Evolutionary conservation across 2,113 vertebrate species (phyloP), one percentile per base, ranked within the genome.

Genomic region (Capreolus pygargus): DNA sequence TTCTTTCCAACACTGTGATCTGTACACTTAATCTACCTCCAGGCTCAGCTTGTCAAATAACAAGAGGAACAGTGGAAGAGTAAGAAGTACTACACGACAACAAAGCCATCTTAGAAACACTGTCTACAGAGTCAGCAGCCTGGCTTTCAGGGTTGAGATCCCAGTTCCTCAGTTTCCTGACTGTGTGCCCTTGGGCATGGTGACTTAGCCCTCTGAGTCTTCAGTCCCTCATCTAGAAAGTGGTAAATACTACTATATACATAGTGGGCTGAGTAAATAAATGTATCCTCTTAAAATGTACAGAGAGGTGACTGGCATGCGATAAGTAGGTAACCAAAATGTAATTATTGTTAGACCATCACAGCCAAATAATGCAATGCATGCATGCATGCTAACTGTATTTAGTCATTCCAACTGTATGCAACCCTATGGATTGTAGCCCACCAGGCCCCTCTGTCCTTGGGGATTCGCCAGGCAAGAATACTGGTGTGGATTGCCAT

Each of bases 11-110:
- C 58, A 54, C 94, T 60, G 74, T 67, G 81, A 96, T 86, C 94
- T 57, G 97, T 79, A 96, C 98, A 98, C 96, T 98, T 98, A 98
- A 98, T 98, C 97, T 97, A 83, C 97, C 86, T 74, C 86, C n/a
- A 70, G 91, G 87, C 92, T 97, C 96, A 45, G 89, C n/a, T 88
- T 81, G 7, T 96, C 58, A 58, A 64, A 74, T 33, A 27, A 67
- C 30, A 88, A 83, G 50, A 76, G 28, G 23, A 54, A 89, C 28
- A 54, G 87, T 61, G 58, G 83, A 21, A 43, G 54, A n/a, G 16
- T 64, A 47, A 89, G 81, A 67, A 86, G 28, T 43, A 9, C 50
- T 84, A 13, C 28, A 19, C 10, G 1, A 23, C 47, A 25, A 2
- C 6, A 45, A 64, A 82, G 86, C 19, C 33, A 45, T 84, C 64